Percentiles rank a stretch among this genome's conserved stretches.
Conservation (phyloP, 2,797 vertebrate genomes). For the Pantherophis alleghaniensis region DNA sequence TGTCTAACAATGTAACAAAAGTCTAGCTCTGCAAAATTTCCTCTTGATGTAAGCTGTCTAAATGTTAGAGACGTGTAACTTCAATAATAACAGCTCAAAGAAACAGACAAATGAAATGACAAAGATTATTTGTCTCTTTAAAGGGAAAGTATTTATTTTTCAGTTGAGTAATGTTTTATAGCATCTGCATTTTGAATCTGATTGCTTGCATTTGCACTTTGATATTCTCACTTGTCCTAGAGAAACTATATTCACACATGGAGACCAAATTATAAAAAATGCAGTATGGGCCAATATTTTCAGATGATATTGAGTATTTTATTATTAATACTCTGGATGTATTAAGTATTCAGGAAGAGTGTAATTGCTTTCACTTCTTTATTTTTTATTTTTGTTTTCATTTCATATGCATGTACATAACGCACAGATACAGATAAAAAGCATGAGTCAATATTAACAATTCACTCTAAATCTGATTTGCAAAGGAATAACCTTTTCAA, state of each 20-base stretch:
- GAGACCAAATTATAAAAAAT: conserved; percentile 25
- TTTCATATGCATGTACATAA: neutral
- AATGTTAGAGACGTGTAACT: conserved; percentile 40
- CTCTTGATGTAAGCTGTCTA: neutral
- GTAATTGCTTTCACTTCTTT: neutral
- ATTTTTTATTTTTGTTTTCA: conserved; percentile 24
- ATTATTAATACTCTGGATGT: conserved; percentile 7
- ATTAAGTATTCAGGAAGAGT: conserved; percentile 10
- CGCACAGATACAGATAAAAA: neutral
- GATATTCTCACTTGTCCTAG: neutral
- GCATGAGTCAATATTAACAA: neutral
- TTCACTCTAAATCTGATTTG: neutral
- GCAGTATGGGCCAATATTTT: conserved; percentile 41
- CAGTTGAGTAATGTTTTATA: conserved; percentile 21
- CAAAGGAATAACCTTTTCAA: neutral
- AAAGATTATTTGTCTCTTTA: conserved; percentile 26
- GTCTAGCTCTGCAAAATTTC: neutral
- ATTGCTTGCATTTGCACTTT: neutral
- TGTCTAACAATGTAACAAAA: neutral
- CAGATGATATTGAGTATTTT: conserved; percentile 30
- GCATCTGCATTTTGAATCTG: conserved; percentile 24
- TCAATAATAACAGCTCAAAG: conserved; percentile 41
- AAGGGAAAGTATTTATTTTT: conserved; percentile 24
- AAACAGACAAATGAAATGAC: neutral
- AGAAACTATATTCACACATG: conserved; percentile 39